Conservation (phyloP, 1,140 invertebrate species). For the Chironomus striatipennis region DNA sequence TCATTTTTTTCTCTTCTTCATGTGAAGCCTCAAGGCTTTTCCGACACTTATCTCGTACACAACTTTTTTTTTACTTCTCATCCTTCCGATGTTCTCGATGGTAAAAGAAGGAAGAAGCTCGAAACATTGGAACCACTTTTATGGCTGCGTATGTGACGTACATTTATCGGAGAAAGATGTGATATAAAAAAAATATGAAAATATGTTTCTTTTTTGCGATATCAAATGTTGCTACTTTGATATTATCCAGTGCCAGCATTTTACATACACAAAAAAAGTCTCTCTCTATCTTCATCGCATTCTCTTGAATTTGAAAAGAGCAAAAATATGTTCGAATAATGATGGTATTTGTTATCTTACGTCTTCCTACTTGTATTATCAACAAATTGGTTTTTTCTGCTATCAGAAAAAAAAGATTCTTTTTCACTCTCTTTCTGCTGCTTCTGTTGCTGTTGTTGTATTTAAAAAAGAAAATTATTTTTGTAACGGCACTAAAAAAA, state of each 20-base stretch:
- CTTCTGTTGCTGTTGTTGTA: no score
- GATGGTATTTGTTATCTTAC: constrained; percentile 11
- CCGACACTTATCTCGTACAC: no score
- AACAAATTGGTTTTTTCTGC: constrained; percentile 1
- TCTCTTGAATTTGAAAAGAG: neutral
- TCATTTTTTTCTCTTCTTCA: no score
- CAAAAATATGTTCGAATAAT: neutral
- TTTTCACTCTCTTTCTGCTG: neutral
- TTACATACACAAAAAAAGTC: neutral
- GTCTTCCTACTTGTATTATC: neutral
- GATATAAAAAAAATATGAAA: neutral
- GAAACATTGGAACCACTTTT: no score
- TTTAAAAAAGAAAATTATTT: no score
- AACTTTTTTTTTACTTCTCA: no score
- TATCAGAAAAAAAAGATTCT: neutral
- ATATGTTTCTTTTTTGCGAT: neutral
- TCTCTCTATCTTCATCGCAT: neutral
- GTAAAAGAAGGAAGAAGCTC: no score
- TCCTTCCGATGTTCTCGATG: no score
- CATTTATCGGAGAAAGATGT: neutral
- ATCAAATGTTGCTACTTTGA: neutral
- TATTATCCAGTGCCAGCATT: neutral
- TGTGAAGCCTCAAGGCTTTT: no score
- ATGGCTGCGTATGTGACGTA: no score
- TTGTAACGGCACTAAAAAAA: no score